Percentiles rank a stretch among this genome's conserved stretches.
Conservation (phyloP, 2,888 invertebrate species). For the Candidula unifasciata region DNA sequence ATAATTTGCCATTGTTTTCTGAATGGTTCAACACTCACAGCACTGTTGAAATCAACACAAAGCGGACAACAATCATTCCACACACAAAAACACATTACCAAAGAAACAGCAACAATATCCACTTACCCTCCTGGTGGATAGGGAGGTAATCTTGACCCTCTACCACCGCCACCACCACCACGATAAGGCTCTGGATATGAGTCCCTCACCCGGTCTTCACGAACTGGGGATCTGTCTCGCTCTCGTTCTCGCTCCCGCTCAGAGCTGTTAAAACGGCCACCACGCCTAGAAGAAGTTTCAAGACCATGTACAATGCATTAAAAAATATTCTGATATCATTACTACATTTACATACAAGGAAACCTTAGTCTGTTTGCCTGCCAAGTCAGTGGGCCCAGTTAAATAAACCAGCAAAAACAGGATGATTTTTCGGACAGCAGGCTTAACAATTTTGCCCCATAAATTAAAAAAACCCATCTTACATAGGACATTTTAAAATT, state of each 20-base stretch:
- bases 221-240: conserved; percentile 33
- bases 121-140: conserved; percentile 11
- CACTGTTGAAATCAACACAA: not conserved
- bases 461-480: too few relatives aligned
- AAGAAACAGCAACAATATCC: not conserved
- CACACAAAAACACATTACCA: not conserved
- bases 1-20: too few relatives aligned
- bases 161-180: conserved; percentile 2
- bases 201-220: conserved; percentile 28
- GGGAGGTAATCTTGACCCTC: conserved; percentile 3
- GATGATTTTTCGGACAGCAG: too few relatives aligned
- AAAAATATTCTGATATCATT: too few relatives aligned
- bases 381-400: too few relatives aligned
- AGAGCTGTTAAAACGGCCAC: not conserved
- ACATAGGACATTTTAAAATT: too few relatives aligned
- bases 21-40: too few relatives aligned
- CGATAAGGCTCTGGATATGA: conserved; percentile 4
- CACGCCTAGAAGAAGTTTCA: conserved; percentile 6
- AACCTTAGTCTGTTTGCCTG: too few relatives aligned
- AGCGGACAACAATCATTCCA: not conserved
- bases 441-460: too few relatives aligned
- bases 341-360: too few relatives aligned
- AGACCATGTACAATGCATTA: not conserved
- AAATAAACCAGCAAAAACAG: too few relatives aligned
- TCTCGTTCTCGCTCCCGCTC: not conserved